Conservation (phyloP, 2,113 vertebrate genomes). For the Casuarius casuarius region DNA sequence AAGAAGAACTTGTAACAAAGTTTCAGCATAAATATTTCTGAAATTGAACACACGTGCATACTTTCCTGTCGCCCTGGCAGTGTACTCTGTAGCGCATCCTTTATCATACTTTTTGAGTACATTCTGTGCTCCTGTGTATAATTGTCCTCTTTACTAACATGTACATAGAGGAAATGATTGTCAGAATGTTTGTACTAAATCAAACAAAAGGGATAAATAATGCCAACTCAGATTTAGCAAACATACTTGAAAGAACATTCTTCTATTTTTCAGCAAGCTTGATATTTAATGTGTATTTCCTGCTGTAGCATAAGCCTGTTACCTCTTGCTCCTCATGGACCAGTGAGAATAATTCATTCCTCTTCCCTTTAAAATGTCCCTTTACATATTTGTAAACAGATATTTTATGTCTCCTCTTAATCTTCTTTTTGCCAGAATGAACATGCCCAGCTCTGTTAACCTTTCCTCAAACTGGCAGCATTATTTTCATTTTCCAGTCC, state of each 20-base stretch:
- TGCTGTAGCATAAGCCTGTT: not conserved
- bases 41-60: not conserved
- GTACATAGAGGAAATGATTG: slow-evolving; percentile 17
- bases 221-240: not conserved
- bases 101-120: slow-evolving; percentile 2
- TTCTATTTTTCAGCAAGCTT: not conserved
- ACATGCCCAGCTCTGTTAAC: not conserved
- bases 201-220: slow-evolving; percentile 31
- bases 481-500: slow-evolving; percentile 33
- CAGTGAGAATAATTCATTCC: not conserved
- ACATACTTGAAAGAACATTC: not conserved
- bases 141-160: slow-evolving; percentile 18
- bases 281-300: slow-evolving; percentile 52
- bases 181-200: not conserved
- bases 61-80: not conserved
- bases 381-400: slow-evolving; percentile 12
- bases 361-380: not conserved
- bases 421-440: slow-evolving; percentile 18
- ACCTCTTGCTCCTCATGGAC: not conserved
- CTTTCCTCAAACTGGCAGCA: not conserved
- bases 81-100: not conserved
- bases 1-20: not conserved
- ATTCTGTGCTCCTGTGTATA: not conserved
- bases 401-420: slow-evolving; percentile 15
- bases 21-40: slow-evolving; percentile 20